Conservation (phyloP, 2,888 invertebrate species). For the Caenorhabditis angaria region DNA sequence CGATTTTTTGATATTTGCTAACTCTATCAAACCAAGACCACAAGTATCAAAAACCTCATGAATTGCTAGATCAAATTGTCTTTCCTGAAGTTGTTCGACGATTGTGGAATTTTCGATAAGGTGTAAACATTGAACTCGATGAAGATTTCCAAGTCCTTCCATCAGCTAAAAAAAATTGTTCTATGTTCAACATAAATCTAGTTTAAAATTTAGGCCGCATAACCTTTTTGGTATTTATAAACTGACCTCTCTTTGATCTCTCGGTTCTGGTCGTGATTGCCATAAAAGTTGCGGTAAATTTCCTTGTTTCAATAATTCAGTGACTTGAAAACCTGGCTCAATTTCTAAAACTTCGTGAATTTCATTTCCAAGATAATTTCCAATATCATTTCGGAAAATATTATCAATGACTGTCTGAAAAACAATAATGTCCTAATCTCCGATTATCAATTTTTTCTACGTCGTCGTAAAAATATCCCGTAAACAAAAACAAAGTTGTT, state of each 20-base stretch:
- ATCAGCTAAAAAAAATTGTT: conserved; percentile 19
- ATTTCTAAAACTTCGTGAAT: conserved; percentile 24
- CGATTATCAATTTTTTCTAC: too few species aligned
- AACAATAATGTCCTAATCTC: too few species aligned
- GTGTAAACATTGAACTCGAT: conserved; percentile 38
- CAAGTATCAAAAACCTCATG: conserved; percentile 55
- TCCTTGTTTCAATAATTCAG: conserved; percentile 16
- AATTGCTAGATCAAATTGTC: conserved; percentile 39
- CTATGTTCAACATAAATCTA: not conserved
- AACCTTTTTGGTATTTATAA: not conserved
- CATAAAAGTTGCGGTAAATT: conserved; percentile 28
- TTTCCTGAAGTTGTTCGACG: conserved; percentile 28
- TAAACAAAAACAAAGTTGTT: too few species aligned
- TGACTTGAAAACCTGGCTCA: conserved; percentile 31
- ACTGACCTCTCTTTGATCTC: conserved; percentile 32
- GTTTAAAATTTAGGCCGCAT: not conserved
- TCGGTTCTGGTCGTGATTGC: conserved; percentile 34
- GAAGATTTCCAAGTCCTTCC: conserved; percentile 40
- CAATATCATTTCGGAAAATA: conserved; percentile 32
- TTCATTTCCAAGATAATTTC: conserved; percentile 21
- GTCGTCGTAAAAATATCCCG: too few species aligned
- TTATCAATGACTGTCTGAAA: conserved; percentile 44
- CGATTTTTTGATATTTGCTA: conserved; percentile 31
- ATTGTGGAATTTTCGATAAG: conserved; percentile 31
- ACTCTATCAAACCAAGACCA: conserved; percentile 43